Evolutionary conservation across 2,797 vertebrate species (phyloP).

Genomic region (Zenarchopterus dispar): DNA sequence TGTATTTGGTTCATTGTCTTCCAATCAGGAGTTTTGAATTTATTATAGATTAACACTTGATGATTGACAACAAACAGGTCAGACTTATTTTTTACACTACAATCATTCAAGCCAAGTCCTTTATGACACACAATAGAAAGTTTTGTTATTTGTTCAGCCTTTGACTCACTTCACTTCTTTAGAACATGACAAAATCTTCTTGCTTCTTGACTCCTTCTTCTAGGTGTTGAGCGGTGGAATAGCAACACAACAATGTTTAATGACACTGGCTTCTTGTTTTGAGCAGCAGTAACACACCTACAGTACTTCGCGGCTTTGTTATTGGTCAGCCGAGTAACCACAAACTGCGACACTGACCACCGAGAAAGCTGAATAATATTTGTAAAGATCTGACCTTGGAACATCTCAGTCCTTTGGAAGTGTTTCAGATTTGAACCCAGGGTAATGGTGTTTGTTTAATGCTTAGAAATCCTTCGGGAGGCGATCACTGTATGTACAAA

Average conservation of each 20-base stretch:
- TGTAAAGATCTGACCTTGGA: conserved; percentile 39
- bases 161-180: conserved; percentile 19
- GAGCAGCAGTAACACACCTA: conserved; percentile 31
- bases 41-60: too few species aligned
- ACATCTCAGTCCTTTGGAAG: not conserved
- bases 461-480: conserved; percentile 17
- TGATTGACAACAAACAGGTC: too few species aligned
- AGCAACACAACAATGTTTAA: conserved; percentile 23
- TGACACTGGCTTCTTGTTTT: conserved; percentile 36
- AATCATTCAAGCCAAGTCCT: not conserved
- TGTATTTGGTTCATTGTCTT: too few species aligned
- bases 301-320: conserved; percentile 25
- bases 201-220: conserved; percentile 18
- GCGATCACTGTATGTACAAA: conserved; percentile 1
- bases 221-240: conserved; percentile 3
- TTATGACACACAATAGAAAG: conserved; percentile 26
- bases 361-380: conserved; percentile 20
- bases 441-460: conserved; percentile 54
- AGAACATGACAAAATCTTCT: conserved; percentile 28
- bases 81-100: too few species aligned
- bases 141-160: conserved; percentile 19
- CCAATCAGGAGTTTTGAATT: too few species aligned
- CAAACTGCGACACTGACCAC: conserved; percentile 15
- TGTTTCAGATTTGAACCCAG: conserved; percentile 29
- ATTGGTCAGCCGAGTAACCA: conserved; percentile 4